phyloP scores from a whole-genome alignment of 1,140 invertebrate species.

The Drosophila bifasciata region DNA sequence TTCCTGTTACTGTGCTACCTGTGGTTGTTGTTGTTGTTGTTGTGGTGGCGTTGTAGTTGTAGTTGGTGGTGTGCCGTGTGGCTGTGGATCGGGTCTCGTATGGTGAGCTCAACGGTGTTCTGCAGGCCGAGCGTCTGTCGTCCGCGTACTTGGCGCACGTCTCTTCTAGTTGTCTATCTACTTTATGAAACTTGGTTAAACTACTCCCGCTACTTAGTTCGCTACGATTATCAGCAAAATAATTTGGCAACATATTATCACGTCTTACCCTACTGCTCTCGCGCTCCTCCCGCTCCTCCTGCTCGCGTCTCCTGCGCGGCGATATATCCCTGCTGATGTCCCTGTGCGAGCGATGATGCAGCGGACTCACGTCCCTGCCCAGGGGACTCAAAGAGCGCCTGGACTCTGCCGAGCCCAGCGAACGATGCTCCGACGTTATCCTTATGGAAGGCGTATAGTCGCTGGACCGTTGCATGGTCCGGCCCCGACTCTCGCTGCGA shows the following conservation, averaged over 20 bases:
- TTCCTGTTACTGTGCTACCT: constrained; percentile 25
- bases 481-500: constrained; percentile 64
- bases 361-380: constrained; percentile 53
- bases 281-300: constrained; percentile 73
- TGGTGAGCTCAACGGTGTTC: constrained; percentile 71
- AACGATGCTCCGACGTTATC: constrained; percentile 72
- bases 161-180: constrained; percentile 84
- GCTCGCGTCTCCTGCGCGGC: constrained; percentile 62
- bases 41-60: constrained; percentile 22
- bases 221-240: constrained; percentile 78
- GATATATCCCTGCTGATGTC: constrained; percentile 75
- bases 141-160: constrained; percentile 78
- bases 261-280: constrained; percentile 84
- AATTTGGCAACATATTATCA: constrained; percentile 84
- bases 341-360: constrained; percentile 72
- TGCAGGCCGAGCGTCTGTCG: constrained; percentile 73
- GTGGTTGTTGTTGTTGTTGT: constrained; percentile 26
- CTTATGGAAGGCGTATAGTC: constrained; percentile 68
- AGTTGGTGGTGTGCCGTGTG: constrained; percentile 27
- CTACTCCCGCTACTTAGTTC: constrained; percentile 78
- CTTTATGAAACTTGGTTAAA: constrained; percentile 84
- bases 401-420: constrained; percentile 70
- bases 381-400: constrained; percentile 37
- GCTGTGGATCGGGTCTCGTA: constrained; percentile 63
- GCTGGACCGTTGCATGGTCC: constrained; percentile 27